These are phyloP conservation scores for Conops quadrifasciatus DNA, from an alignment of 2,888 invertebrate species.

Conservation along the genomic window DNA sequence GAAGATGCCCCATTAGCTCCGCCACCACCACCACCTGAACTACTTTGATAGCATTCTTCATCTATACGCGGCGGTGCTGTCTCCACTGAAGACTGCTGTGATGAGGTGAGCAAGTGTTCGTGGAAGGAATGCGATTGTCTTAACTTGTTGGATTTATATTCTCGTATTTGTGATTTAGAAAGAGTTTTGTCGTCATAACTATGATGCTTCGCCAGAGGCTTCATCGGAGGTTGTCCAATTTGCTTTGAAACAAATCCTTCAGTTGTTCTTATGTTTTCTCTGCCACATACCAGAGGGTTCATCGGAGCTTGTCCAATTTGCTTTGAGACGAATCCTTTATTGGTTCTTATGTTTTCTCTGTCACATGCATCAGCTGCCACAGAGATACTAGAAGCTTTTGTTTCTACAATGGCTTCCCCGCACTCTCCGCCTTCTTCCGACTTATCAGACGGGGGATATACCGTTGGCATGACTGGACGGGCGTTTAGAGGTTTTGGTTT, in stretches of 20 bases:
- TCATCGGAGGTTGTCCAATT: conserved; percentile 66
- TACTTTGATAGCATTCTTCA: conserved; percentile 66
- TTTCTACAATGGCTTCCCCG: conserved; percentile 43
- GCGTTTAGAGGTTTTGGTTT: conserved; percentile 58
- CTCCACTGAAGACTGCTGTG: conserved; percentile 66
- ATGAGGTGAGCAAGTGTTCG: conserved; percentile 69
- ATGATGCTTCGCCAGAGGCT: conserved; percentile 72
- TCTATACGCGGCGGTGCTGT: conserved; percentile 69
- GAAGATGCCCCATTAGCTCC: conserved; percentile 59
- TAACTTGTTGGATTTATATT: conserved; percentile 71
- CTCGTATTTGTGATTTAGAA: conserved; percentile 72
- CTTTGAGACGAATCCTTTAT: conserved; percentile 52
- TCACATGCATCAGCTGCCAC: conserved; percentile 43
- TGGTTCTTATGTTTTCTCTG: conserved; percentile 50
- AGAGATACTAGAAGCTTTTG: conserved; percentile 43
- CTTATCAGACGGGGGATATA: conserved; percentile 52
- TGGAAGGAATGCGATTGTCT: conserved; percentile 74
- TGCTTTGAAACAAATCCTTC: conserved; percentile 53
- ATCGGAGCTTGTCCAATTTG: conserved; percentile 64
- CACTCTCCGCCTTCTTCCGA: background rate
- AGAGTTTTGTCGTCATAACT: conserved; percentile 73
- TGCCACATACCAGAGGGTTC: conserved; percentile 69
- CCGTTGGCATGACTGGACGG: conserved; percentile 59
- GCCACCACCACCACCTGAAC: conserved; percentile 33
- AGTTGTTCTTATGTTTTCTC: conserved; percentile 59